Evolutionary conservation across 2,888 invertebrate genomes (phyloP).

Genomic region (Troilus luridus): DNA sequence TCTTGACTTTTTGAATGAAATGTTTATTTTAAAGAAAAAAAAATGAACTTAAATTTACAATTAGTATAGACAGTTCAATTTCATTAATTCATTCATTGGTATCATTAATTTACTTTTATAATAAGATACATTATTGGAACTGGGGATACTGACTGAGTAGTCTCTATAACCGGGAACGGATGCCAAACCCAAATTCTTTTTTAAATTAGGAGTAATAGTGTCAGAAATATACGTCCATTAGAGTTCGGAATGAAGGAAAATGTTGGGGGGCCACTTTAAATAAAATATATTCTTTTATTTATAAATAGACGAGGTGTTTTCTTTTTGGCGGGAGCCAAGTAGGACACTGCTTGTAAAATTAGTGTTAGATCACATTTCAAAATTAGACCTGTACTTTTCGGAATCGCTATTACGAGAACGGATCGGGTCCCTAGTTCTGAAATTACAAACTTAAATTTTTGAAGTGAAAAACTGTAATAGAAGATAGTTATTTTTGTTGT

Average conservation of each 20-base stretch:
- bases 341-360: constrained; percentile 26
- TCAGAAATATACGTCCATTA: constrained; percentile 43
- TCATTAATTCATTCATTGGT: no score
- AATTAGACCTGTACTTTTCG: constrained; percentile 10
- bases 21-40: no score
- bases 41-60: no score
- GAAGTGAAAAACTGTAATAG: no score
- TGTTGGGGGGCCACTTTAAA: constrained; percentile 13
- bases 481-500: not conserved
- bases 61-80: no score
- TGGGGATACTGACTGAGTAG: not conserved
- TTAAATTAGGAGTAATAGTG: not conserved
- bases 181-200: constrained; percentile 1
- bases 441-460: no score
- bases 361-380: constrained; percentile 43
- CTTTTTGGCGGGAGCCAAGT: constrained; percentile 31
- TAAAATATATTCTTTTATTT: constrained; percentile 44
- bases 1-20: no score
- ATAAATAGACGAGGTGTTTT: constrained; percentile 21
- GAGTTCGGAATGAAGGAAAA: constrained; percentile 5
- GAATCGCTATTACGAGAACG: not conserved
- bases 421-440: not conserved
- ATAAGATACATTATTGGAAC: not conserved
- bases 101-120: not conserved
- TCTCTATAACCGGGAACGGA: not conserved